These are phyloP conservation scores for Atlantisia rogersi DNA, from an alignment of 2,113 vertebrate species.

Conservation along the genomic window DNA sequence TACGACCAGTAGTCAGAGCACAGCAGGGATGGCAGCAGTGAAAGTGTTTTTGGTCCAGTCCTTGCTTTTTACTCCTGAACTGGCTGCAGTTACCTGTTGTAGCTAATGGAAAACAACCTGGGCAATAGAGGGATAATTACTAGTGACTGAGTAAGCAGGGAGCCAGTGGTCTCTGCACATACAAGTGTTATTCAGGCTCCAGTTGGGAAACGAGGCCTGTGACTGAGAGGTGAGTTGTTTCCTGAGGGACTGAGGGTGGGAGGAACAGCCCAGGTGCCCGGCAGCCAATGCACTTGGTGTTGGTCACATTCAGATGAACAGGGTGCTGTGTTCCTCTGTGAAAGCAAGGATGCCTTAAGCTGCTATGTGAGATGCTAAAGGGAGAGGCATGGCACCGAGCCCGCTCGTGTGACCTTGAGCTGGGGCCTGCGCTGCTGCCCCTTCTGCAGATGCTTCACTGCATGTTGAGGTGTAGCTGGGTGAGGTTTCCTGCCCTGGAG, in stretches of 20 bases:
- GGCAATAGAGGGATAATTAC: fast-evolving
- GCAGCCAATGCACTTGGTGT: fast-evolving
- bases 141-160: too few relatives aligned
- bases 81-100: too few relatives aligned
- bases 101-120: too few relatives aligned
- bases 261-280: not conserved
- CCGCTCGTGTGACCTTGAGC: not conserved
- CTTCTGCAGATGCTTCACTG: not conserved
- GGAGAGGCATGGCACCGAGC: not conserved
- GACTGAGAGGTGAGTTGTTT: not conserved
- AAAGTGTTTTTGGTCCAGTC: not conserved
- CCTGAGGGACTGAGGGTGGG: not conserved
- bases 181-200: fast-evolving
- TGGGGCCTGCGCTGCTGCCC: fast-evolving
- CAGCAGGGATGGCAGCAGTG: too few relatives aligned
- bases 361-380: fast-evolving
- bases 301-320: fast-evolving
- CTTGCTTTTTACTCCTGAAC: not conserved
- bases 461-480: not conserved
- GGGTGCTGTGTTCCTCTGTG: fast-evolving
- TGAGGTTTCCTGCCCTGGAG: not conserved
- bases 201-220: not conserved
- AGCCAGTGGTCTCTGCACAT: fast-evolving
- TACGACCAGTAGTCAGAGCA: not conserved
- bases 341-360: fast-evolving